phyloP scores from a whole-genome alignment of 35 echinoderm and acorn worm genomes.

The Ophiothrix spiculata region DNA sequence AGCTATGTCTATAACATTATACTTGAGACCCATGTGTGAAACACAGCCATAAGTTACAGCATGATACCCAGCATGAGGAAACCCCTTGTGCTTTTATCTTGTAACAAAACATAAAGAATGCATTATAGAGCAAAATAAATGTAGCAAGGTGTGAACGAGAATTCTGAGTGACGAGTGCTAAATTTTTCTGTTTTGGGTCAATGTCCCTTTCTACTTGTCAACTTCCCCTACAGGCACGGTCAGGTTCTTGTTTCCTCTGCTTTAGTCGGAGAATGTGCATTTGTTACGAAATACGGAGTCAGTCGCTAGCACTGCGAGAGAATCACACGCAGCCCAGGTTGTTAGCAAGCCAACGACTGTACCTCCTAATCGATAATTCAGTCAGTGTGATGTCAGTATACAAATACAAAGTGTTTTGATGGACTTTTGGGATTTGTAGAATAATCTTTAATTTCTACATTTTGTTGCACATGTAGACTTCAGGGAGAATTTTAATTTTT shows the following conservation, averaged over 20 bases:
- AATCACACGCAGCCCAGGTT: neutral
- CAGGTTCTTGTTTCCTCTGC: neutral
- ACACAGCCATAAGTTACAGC: neutral
- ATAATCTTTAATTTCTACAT: too few species aligned
- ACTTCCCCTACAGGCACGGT: neutral
- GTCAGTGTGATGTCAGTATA: neutral
- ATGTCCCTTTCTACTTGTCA: constrained; percentile 3
- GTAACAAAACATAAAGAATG: constrained; percentile 16
- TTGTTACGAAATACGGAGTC: neutral
- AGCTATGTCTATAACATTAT: too few species aligned
- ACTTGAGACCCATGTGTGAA: too few species aligned
- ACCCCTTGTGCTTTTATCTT: neutral
- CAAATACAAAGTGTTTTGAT: too few species aligned
- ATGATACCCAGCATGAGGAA: too few species aligned
- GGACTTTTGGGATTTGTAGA: too few species aligned
- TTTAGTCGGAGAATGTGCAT: neutral
- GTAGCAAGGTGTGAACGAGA: neutral
- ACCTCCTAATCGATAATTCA: constrained; percentile 7
- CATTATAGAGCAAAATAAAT: neutral
- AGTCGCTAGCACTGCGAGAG: neutral
- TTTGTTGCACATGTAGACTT: too few species aligned
- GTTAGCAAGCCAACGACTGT: neutral
- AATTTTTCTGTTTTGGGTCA: constrained; percentile 12
- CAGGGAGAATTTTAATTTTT: too few species aligned
- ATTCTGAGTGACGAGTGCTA: neutral